Percentiles rank a stretch among this genome's conserved stretches.
These are phyloP conservation scores for Aphelinus atriplicis DNA, from an alignment of 1,140 invertebrate genomes.

Conservation along the genomic window DNA sequence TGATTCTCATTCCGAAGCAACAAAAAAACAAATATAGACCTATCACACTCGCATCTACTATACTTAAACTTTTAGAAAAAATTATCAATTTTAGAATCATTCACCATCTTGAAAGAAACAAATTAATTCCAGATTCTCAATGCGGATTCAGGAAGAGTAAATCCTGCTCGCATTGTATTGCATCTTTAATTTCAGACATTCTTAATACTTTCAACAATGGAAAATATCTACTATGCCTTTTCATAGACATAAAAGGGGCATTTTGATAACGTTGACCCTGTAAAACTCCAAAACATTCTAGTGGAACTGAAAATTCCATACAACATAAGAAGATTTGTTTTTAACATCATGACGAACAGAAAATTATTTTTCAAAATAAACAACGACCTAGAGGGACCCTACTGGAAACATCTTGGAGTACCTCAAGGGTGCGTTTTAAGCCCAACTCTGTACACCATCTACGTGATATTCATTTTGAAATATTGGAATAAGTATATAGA, in stretches of 20 bases:
- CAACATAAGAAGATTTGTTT: conserved; percentile 20
- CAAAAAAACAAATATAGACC: conserved; percentile 18
- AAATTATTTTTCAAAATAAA: conserved; percentile 7
- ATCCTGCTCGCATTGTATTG: conserved; percentile 24
- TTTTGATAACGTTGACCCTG: conserved; percentile 30
- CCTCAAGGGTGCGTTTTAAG: conserved; percentile 39
- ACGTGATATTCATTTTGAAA: neutral
- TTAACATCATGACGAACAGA: conserved; percentile 16
- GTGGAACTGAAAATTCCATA: conserved; percentile 1
- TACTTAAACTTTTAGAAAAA: conserved; percentile 26
- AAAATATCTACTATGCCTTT: conserved; percentile 3
- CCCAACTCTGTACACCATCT: conserved; percentile 39
- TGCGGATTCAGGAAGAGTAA: conserved; percentile 31
- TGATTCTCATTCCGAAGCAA: conserved; percentile 30
- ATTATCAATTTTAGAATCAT: conserved; percentile 10
- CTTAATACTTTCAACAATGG: neutral
- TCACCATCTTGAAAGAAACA: conserved; percentile 12
- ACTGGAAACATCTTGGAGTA: conserved; percentile 20
- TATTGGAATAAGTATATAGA: no score
- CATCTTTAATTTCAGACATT: conserved; percentile 3
- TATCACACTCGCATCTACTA: conserved; percentile 31
- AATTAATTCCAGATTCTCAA: conserved; percentile 5
- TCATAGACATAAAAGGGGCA: conserved; percentile 33
- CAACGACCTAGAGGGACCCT: neutral
- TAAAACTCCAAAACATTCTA: conserved; percentile 7